Conservation (phyloP, 2,113 vertebrate species). For the Otolemur garnettii region DNA sequence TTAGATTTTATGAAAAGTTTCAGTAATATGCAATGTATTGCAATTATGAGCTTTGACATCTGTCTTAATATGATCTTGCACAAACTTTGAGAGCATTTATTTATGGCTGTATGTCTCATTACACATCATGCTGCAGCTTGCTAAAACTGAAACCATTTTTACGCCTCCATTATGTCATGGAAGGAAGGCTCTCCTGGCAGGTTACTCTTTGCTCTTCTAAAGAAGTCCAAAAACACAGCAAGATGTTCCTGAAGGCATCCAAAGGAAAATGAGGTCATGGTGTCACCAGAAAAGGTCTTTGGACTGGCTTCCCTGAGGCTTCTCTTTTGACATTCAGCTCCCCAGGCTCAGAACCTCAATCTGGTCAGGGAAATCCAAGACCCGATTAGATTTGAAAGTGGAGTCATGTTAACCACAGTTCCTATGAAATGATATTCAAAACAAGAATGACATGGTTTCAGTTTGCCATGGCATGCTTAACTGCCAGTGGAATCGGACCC, state of each 20-base stretch:
- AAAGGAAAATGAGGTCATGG: conserved; percentile 52
- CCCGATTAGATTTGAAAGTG: conserved; percentile 34
- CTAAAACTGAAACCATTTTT: conserved; percentile 56
- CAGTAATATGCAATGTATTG: conserved; percentile 70
- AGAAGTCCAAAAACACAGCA: not conserved
- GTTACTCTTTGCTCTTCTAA: conserved; percentile 15
- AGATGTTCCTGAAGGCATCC: not conserved
- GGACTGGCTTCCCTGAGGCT: not conserved
- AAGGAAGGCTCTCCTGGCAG: not conserved
- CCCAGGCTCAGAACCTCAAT: conserved; percentile 26
- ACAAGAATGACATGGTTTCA: not conserved
- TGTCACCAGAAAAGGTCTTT: not conserved
- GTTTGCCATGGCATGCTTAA: not conserved
- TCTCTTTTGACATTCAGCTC: not conserved
- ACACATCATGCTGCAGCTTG: conserved; percentile 26
- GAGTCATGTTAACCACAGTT: not conserved
- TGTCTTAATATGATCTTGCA: conserved; percentile 74
- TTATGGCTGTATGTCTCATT: conserved; percentile 71
- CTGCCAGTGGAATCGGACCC: not conserved
- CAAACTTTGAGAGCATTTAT: conserved; percentile 71
- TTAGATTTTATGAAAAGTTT: conserved; percentile 83
- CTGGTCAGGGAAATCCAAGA: not conserved
- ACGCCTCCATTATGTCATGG: conserved; percentile 13
- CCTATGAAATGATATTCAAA: conserved; percentile 41
- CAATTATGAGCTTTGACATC: conserved; percentile 74